Percentiles rank a stretch among this genome's conserved stretches.
phyloP scores from a whole-genome alignment of 2,888 invertebrate genomes.

The Bombyx huttoni region DNA sequence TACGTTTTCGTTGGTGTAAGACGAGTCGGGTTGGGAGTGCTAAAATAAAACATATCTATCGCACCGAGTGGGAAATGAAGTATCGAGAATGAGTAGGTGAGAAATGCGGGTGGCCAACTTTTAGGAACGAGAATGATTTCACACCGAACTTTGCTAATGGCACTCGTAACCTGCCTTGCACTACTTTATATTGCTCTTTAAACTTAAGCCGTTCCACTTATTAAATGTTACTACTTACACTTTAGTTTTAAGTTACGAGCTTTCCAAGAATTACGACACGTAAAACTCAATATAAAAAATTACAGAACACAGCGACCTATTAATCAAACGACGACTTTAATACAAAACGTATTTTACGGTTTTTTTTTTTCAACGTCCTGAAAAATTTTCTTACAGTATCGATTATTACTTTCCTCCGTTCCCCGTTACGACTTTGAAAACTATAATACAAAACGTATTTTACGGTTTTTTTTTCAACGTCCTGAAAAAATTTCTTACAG shows the following conservation, averaged over 20 bases:
- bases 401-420: slow-evolving; percentile 23
- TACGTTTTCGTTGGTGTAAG: slow-evolving; percentile 45
- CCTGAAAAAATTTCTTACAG: slow-evolving; percentile 2
- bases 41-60: slow-evolving; percentile 66
- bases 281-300: background rate
- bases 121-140: slow-evolving; percentile 23
- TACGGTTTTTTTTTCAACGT: background rate
- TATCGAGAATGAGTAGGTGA: slow-evolving; percentile 43
- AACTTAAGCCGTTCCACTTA: slow-evolving; percentile 1
- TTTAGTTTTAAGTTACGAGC: background rate
- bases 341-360: background rate
- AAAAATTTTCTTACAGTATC: slow-evolving; percentile 10
- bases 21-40: slow-evolving; percentile 37
- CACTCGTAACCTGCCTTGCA: slow-evolving; percentile 7
- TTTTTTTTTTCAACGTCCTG: background rate
- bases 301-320: background rate
- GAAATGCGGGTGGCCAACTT: slow-evolving; percentile 36
- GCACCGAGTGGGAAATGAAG: slow-evolving; percentile 54
- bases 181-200: slow-evolving; percentile 4
- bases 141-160: slow-evolving; percentile 20
- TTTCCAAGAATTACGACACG: background rate
- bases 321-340: background rate
- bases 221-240: background rate
- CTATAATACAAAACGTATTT: slow-evolving; percentile 7
- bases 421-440: slow-evolving; percentile 24